Conservation (phyloP, 2,797 vertebrate species). For the Cynodonichthys magdalenae region DNA sequence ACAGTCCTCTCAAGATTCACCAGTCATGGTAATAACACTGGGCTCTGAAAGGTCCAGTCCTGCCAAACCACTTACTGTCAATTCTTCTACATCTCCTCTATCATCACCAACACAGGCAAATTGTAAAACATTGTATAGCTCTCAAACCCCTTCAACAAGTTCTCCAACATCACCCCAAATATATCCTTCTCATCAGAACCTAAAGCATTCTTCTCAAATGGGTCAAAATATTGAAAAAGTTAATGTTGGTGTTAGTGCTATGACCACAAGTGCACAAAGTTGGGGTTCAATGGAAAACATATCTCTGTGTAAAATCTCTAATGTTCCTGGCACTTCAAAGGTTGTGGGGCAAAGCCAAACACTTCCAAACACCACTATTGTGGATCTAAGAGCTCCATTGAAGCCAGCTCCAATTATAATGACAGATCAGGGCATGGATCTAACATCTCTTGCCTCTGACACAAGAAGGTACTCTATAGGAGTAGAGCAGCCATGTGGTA, state of each 20-base stretch:
- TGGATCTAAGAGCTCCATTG: conserved; percentile 91
- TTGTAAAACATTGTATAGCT: conserved; percentile 83
- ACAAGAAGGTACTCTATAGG: conserved; percentile 92
- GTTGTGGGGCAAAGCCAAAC: conserved; percentile 87
- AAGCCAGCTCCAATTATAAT: conserved; percentile 94
- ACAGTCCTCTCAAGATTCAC: conserved; percentile 90
- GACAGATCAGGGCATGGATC: conserved; percentile 98
- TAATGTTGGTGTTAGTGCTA: conserved; percentile 75
- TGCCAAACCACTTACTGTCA: conserved; percentile 86
- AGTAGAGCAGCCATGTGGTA: conserved; percentile 85
- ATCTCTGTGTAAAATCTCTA: conserved; percentile 91
- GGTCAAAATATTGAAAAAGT: conserved; percentile 80
- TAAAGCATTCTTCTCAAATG: conserved; percentile 79
- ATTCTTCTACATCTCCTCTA: conserved; percentile 89
- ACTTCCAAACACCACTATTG: conserved; percentile 80
- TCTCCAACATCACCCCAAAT: conserved; percentile 81
- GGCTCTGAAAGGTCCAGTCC: conserved; percentile 86
- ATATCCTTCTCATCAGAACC: conserved; percentile 79
- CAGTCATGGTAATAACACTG: conserved; percentile 91
- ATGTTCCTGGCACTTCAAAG: conserved; percentile 85
- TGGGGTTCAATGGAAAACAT: conserved; percentile 90
- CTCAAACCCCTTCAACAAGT: conserved; percentile 80
- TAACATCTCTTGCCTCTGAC: conserved; percentile 94
- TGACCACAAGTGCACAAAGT: conserved; percentile 80
- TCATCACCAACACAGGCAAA: conserved; percentile 88